Percentiles rank a stretch among this genome's conserved stretches.
Evolutionary conservation across 2,888 invertebrate genomes (phyloP).

Genomic region (Apamea epomidion): DNA sequence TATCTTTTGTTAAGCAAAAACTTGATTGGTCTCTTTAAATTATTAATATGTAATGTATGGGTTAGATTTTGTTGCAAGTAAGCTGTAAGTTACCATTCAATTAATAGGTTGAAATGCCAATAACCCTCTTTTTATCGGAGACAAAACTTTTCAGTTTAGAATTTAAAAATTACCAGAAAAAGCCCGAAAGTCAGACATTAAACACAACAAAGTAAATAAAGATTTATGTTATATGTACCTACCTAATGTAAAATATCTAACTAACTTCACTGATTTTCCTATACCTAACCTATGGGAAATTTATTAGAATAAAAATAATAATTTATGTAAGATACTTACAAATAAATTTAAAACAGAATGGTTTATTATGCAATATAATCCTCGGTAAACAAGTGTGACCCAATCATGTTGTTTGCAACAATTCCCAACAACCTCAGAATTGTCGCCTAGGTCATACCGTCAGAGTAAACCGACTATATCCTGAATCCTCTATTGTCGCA

Average conservation of each 20-base stretch:
- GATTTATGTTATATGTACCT: neutral
- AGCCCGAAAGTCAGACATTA: neutral
- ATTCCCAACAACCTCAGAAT: slow-evolving; percentile 32
- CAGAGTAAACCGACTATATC: slow-evolving; percentile 61
- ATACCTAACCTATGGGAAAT: neutral
- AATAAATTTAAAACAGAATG: neutral
- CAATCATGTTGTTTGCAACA: slow-evolving; percentile 22
- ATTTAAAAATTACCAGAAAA: neutral
- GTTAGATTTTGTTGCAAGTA: neutral
- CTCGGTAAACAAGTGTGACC: neutral
- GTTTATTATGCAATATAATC: neutral
- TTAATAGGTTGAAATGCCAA: neutral
- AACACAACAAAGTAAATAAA: neutral
- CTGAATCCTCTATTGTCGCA: slow-evolving; percentile 49
- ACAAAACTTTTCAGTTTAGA: too few relatives aligned
- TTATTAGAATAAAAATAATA: neutral
- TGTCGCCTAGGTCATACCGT: slow-evolving; percentile 62
- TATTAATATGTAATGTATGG: neutral
- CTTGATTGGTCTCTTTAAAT: too few relatives aligned
- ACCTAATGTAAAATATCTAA: neutral
- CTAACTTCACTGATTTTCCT: neutral
- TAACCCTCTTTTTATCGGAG: neutral
- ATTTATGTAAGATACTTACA: neutral
- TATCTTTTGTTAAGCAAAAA: neutral
- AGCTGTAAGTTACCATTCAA: neutral